Evolutionary conservation across 2,113 vertebrate genomes (phyloP).

Genomic region (Canis aureus): DNA sequence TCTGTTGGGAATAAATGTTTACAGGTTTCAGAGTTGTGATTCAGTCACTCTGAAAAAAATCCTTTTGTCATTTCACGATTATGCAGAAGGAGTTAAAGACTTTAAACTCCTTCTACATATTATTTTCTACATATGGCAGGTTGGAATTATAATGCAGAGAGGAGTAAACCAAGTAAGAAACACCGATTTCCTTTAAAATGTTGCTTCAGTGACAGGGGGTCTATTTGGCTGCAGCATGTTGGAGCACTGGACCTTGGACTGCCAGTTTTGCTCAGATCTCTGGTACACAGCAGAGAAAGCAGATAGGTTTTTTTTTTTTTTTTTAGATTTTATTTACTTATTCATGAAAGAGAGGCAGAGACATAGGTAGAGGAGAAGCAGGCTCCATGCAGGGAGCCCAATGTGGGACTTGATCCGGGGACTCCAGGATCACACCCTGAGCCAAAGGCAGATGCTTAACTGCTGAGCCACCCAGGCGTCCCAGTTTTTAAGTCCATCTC

Average conservation of each 20-base stretch:
- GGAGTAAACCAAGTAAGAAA: background rate
- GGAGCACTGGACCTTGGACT: background rate
- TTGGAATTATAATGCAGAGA: background rate
- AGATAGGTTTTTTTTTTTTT: background rate
- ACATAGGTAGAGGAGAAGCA: too few relatives aligned
- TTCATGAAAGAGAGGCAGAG: too few relatives aligned
- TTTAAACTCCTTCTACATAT: background rate
- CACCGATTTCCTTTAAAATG: background rate
- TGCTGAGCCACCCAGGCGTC: too few relatives aligned
- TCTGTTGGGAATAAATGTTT: background rate
- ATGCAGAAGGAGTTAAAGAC: background rate
- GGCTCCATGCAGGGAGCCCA: too few relatives aligned
- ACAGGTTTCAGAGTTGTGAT: background rate
- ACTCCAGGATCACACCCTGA: too few relatives aligned
- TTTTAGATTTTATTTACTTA: too few relatives aligned
- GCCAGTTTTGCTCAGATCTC: background rate
- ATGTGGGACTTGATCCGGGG: too few relatives aligned
- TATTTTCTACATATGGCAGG: background rate
- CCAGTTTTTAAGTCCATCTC: background rate
- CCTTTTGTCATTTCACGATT: background rate
- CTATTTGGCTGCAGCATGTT: background rate
- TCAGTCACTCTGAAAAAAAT: background rate
- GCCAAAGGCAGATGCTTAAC: too few relatives aligned
- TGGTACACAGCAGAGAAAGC: background rate
- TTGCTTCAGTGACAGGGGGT: accelerated